Evolutionary conservation across 2,113 vertebrate species (phyloP).

Genomic region (Fukomys damarensis): DNA sequence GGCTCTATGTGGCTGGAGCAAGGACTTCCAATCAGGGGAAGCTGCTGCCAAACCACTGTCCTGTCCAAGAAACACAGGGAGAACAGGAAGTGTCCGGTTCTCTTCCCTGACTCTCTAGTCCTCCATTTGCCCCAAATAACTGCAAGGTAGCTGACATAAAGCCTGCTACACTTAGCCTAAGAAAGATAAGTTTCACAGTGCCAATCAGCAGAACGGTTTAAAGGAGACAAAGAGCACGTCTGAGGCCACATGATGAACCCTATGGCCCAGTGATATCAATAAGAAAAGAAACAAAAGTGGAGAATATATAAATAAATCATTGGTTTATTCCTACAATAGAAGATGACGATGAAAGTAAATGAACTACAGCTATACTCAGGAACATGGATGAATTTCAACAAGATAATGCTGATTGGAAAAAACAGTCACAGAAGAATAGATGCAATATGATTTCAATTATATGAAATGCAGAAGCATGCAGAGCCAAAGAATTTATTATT

Average conservation of each 20-base stretch:
- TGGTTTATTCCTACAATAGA: background rate
- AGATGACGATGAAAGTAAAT: slow-evolving; percentile 40
- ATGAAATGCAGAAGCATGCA: slow-evolving; percentile 41
- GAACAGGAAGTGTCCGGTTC: background rate
- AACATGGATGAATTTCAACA: slow-evolving; percentile 27
- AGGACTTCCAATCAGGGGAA: background rate
- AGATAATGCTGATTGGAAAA: background rate
- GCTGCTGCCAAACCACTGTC: background rate
- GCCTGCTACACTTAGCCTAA: background rate
- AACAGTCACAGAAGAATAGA: slow-evolving; percentile 53
- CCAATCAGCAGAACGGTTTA: background rate
- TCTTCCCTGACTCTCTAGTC: background rate
- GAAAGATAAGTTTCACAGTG: background rate
- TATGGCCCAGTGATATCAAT: background rate
- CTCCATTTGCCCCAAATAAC: background rate
- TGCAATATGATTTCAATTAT: slow-evolving; percentile 32
- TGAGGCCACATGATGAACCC: background rate
- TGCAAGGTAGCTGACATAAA: background rate
- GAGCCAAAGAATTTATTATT: slow-evolving; percentile 20
- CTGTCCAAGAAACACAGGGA: background rate
- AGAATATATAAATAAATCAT: slow-evolving; percentile 14
- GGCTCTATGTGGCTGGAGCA: background rate
- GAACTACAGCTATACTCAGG: background rate
- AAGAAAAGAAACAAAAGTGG: background rate
- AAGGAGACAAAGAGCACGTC: background rate